phyloP scores from a whole-genome alignment of 2,113 vertebrate species.

The Gambusia holbrooki region DNA sequence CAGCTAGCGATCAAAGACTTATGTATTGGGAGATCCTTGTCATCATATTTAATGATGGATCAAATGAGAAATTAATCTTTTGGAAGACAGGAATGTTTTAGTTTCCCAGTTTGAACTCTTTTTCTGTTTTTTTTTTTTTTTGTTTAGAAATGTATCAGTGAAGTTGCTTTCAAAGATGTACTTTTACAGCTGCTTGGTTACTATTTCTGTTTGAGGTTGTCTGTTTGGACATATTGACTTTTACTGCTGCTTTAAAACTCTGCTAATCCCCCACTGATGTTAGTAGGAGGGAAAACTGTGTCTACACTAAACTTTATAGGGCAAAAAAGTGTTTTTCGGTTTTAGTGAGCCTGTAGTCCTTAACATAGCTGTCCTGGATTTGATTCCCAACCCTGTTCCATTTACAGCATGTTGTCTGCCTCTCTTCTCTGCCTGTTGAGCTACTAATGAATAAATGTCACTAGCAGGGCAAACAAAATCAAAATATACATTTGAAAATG shows the following conservation, averaged over 20 bases:
- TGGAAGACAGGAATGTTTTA: too few species aligned
- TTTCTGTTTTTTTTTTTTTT: background rate
- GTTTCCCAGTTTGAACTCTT: background rate
- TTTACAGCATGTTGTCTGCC: background rate
- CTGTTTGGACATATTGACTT: background rate
- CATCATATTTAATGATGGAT: background rate
- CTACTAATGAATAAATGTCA: background rate
- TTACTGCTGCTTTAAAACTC: background rate
- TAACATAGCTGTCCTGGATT: background rate
- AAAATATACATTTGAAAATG: background rate
- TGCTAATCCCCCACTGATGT: background rate
- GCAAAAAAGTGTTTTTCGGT: too few species aligned
- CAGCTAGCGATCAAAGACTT: background rate
- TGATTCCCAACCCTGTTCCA: background rate
- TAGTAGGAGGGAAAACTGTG: background rate
- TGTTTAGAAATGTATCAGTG: background rate
- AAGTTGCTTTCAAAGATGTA: background rate
- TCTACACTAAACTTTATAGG: background rate
- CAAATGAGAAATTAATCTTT: background rate
- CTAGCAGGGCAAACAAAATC: background rate
- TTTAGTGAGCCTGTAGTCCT: background rate
- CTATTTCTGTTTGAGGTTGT: background rate
- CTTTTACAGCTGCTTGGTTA: background rate
- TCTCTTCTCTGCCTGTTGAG: background rate
- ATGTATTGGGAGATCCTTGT: too few species aligned